phyloP scores from a whole-genome alignment of 1,140 invertebrate genomes.

The Thaumatotibia leucotreta region DNA sequence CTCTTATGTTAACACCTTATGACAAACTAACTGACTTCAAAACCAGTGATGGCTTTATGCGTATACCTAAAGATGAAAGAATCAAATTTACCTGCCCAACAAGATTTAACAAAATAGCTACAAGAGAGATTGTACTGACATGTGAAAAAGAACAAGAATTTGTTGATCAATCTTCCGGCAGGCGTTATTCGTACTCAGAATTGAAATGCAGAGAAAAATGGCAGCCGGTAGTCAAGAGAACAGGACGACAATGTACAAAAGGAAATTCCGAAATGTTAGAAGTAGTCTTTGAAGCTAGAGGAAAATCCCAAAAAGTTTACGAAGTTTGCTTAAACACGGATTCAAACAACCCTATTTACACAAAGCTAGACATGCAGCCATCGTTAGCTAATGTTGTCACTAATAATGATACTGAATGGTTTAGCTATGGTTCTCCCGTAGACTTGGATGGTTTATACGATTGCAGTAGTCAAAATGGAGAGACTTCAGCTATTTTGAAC shows the following conservation, averaged over 20 bases:
- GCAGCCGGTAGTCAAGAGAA: slow-evolving; percentile 20
- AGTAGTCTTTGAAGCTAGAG: slow-evolving; percentile 36
- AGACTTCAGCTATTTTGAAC: slow-evolving; percentile 27
- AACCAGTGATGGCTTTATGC: slow-evolving; percentile 12
- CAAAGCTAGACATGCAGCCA: slow-evolving; percentile 31
- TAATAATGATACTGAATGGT: slow-evolving; percentile 24
- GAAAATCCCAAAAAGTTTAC: slow-evolving; percentile 40
- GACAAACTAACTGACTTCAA: slow-evolving; percentile 13
- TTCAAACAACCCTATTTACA: slow-evolving; percentile 38
- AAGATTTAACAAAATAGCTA: slow-evolving; percentile 17
- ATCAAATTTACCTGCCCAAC: slow-evolving; percentile 29
- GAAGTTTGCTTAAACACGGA: slow-evolving; percentile 47
- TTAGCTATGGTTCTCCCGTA: slow-evolving; percentile 18
- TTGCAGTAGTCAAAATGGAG: slow-evolving; percentile 37
- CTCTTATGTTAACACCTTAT: slow-evolving; percentile 17
- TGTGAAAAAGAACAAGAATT: slow-evolving; percentile 44
- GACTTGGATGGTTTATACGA: slow-evolving; percentile 45
- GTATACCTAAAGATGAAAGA: slow-evolving; percentile 23
- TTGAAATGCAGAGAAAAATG: slow-evolving; percentile 39
- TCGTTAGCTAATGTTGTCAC: slow-evolving; percentile 18
- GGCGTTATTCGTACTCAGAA: slow-evolving; percentile 31
- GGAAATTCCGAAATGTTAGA: slow-evolving; percentile 30
- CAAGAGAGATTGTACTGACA: slow-evolving; percentile 20
- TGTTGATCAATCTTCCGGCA: slow-evolving; percentile 19
- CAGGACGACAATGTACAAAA: slow-evolving; percentile 22